Evolutionary conservation across 2,888 invertebrate species (phyloP), one percentile per base, ranked within the genome.

Genomic region (Tetragonula carbonaria): DNA sequence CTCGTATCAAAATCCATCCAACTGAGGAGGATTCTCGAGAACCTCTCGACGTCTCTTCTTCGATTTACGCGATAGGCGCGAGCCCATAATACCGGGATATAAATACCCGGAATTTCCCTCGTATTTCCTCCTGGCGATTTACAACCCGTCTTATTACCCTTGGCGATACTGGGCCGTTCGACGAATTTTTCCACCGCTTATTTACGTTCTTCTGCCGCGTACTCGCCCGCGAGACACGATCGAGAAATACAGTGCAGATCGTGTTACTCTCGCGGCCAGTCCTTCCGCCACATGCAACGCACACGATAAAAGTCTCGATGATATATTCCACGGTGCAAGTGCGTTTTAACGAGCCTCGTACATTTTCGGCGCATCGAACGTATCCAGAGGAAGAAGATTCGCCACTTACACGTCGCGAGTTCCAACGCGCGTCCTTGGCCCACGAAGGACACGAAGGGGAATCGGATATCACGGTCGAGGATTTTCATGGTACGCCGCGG

Each of bases 401-500:
- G 59, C 28, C 3, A 62, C n/a, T n/a, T 13, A 21, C 57, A 21
- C n/a, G 57, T 57, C 57, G 11, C 57, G 33, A 33, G 57, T 13
- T 4, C 13, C n/a, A 57, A n/a, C 57, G 57, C 62, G 16, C 78
- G 88, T 78, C 77, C 90, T 89, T 89, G 88, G 82, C 72, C 70
- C 59, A 4, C 66, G 82, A 88, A 83, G 79, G 84, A 80, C 81
- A 73, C 50, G 72, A 0, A 71, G 74, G 82, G 85, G 74, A 80
- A 86, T 88, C 28, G 28, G 28, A 28, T 28, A 28, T 28, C 86
- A 85, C 77, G 85, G 82, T 75, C 78, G 82, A 82, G 87, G 75
- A 87, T 89, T 89, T 89, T 89, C 89, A 89, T 82, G 63, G 67
- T 28, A 28, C 50, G 50, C 33, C 79, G 79, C 73, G 82, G 83